Evolutionary conservation across 2,888 invertebrate species (phyloP), one percentile per base, ranked within the genome.

Genomic region (Chelonus formosanus): DNA sequence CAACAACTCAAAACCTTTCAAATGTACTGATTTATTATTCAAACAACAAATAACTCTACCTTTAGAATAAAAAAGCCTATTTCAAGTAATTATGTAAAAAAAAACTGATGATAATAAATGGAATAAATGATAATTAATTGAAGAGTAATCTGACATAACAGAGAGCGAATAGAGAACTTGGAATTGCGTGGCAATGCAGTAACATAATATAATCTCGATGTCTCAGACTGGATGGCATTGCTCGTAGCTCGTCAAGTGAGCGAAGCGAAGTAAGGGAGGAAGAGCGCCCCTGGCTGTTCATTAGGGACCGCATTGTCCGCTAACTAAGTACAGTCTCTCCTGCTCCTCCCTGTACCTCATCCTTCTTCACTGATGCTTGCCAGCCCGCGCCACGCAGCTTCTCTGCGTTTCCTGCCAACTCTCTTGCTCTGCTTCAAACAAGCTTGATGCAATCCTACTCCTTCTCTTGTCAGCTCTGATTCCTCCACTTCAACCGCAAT

Each of bases 231-330:
- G 77, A 77, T 75, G 79, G 75, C 74, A 74, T 75, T 32, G 56
- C 40, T 40, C 61, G 67, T 55, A 57, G 60, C 57, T 65, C 53
- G 40, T 58, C 50, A 53, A 40, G 55, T 55, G 58, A 36, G 48
- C 31, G 62, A 54, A 65, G 47, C 63, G 65, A 62, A 65, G 69
- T 67, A 69, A 65, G 69, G 71, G 77, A 76, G 75, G 74, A 74
- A 71, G 75, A 77, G 76, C 78, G 80, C 83, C 82, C 80, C 81
- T 80, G 75, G 82, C 82, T 82, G 83, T 84, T 83, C 83, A 82
- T 84, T 84, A 83, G 82, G 78, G 80, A 80, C 80, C 77, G 80
- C 83, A 84, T 84, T 84, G 83, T 83, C 83, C 83, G 82, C 78
- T 84, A 84, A 84, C 84, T 82, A 84, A 83, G 83, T 83, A 81